Evolutionary conservation across 2,797 vertebrate genomes (phyloP).

Genomic region (Nyctalus aviator): DNA sequence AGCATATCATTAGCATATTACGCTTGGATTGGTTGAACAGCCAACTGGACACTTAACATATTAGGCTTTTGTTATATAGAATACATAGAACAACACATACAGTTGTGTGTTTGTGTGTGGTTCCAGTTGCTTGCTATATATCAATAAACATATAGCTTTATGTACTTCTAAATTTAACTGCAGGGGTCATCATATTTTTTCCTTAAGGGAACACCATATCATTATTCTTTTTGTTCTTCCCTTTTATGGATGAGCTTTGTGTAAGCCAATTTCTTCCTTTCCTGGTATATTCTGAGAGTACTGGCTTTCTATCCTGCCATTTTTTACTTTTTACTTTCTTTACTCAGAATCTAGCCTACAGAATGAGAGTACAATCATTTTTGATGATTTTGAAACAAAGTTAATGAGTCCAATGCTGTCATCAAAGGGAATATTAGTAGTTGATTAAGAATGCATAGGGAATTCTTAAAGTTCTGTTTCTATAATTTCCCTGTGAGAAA

Average conservation of each 20-base stretch:
- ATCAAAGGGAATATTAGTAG: not conserved
- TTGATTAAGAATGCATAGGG: not conserved
- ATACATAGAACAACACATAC: too few relatives aligned
- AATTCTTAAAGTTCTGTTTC: conserved; percentile 38
- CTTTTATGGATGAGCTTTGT: not conserved
- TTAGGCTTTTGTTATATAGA: too few relatives aligned
- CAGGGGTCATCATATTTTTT: not conserved
- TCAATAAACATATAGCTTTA: not conserved
- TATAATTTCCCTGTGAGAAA: not conserved
- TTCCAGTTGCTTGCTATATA: not conserved
- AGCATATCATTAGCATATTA: too few relatives aligned
- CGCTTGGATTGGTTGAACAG: too few relatives aligned
- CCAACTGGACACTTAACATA: too few relatives aligned
- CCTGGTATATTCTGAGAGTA: not conserved
- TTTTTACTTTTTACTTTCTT: not conserved
- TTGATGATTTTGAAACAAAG: conserved; percentile 50
- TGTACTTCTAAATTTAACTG: not conserved
- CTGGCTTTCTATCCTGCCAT: not conserved
- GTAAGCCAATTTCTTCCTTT: not conserved
- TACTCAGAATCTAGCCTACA: not conserved
- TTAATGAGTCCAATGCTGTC: not conserved
- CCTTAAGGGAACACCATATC: not conserved
- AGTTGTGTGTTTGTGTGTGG: not conserved
- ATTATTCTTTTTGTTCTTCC: not conserved
- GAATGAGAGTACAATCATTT: not conserved